These are phyloP conservation scores for Heliconius melpomene DNA, from an alignment of 1,140 invertebrate genomes.

Conservation along the genomic window DNA sequence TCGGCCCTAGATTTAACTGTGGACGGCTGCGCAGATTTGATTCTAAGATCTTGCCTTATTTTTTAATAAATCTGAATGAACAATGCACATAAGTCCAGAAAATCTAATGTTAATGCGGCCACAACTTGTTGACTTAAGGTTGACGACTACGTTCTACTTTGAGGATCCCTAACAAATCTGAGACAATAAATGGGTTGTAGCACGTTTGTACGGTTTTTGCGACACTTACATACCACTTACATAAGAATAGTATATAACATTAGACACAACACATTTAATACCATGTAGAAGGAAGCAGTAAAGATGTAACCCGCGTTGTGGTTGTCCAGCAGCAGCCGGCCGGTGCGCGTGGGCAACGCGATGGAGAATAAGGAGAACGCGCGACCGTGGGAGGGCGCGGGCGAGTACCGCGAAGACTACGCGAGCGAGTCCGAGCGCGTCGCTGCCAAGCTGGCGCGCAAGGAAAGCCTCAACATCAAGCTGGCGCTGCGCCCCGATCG, in stretches of 20 bases:
- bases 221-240: not conserved
- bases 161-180: conserved; percentile 26
- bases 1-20: too few species aligned
- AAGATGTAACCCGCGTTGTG: not conserved
- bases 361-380: conserved; percentile 93
- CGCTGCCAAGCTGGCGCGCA: conserved; percentile 95
- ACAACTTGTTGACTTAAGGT: too few species aligned
- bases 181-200: not conserved
- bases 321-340: conserved; percentile 83
- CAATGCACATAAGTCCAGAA: too few species aligned
- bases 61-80: too few species aligned
- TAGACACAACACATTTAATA: not conserved
- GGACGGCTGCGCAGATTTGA: conserved; percentile 13
- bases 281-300: not conserved
- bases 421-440: conserved; percentile 82
- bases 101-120: too few species aligned
- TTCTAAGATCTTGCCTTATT: too few species aligned
- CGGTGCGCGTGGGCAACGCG: conserved; percentile 88
- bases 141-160: not conserved
- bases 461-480: conserved; percentile 97
- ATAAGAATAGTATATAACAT: not conserved
- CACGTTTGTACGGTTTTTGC: not conserved
- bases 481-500: conserved; percentile 94
- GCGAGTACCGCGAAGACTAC: conserved; percentile 88
- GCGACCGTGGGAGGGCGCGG: conserved; percentile 89